A percentile compares a stretch with the other conserved stretches of the same genome.
These are phyloP conservation scores for Podabrus alpinus DNA, from an alignment of 2,888 invertebrate species.

Conservation along the genomic window DNA sequence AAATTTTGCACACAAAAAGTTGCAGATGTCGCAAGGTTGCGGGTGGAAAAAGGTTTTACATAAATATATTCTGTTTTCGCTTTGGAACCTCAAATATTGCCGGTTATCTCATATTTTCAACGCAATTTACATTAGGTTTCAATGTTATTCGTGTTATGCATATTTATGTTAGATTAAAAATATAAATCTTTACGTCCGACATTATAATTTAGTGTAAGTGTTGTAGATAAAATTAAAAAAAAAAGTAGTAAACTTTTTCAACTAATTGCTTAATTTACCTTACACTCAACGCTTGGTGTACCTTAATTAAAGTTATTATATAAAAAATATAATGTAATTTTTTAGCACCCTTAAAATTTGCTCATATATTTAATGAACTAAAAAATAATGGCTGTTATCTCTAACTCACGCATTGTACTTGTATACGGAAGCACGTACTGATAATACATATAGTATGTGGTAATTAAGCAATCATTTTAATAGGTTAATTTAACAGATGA, in stretches of 20 bases:
- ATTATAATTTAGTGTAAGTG: slow-evolving; percentile 29
- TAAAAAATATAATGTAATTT: neutral
- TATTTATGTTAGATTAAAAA: slow-evolving; percentile 30
- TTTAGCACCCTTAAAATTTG: neutral
- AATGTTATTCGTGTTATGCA: slow-evolving; percentile 31
- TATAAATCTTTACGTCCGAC: slow-evolving; percentile 28
- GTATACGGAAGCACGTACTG: neutral
- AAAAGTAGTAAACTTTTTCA: slow-evolving; percentile 15
- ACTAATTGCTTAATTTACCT: slow-evolving; percentile 15
- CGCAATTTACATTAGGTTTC: slow-evolving; percentile 28
- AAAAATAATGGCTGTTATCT: neutral
- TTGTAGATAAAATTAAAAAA: slow-evolving; percentile 27
- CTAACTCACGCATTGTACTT: neutral
- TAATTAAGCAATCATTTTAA: neutral
- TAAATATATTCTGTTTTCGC: slow-evolving; percentile 24
- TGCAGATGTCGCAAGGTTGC: slow-evolving; percentile 23
- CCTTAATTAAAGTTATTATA: neutral
- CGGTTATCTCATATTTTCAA: slow-evolving; percentile 29
- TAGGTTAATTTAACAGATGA: neutral
- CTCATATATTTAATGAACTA: neutral
- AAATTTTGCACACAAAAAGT: slow-evolving; percentile 14
- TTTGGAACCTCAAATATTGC: slow-evolving; percentile 21
- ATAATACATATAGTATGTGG: neutral
- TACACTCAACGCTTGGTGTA: neutral
- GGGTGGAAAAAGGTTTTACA: slow-evolving; percentile 22